Percentiles rank a stretch among this genome's conserved stretches.
Evolutionary conservation across 2,797 vertebrate species (phyloP).

Genomic region (Sphenopsis melanotis): DNA sequence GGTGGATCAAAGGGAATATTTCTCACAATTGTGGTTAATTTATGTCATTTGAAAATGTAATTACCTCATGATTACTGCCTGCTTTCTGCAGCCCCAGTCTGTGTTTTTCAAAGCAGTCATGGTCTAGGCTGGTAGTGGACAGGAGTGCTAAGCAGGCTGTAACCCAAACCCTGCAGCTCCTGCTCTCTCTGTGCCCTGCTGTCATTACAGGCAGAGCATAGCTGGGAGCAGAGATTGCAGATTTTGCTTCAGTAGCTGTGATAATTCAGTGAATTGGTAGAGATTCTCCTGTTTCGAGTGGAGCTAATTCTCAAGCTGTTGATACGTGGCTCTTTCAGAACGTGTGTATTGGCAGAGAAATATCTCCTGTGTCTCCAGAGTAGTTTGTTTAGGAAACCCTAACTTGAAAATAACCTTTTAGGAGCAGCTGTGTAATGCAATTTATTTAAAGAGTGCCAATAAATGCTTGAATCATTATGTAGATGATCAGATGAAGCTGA

Average conservation of each 20-base stretch:
- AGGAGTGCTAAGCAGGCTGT: not conserved
- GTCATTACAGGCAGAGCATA: not conserved
- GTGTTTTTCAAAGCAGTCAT: not conserved
- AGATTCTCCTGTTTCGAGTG: not conserved
- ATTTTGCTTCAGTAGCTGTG: not conserved
- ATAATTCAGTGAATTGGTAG: not conserved
- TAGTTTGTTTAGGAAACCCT: not conserved
- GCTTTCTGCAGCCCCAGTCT: not conserved
- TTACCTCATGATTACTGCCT: constrained; percentile 19
- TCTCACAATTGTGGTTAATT: constrained; percentile 54
- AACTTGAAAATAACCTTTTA: constrained; percentile 1
- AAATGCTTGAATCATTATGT: not conserved
- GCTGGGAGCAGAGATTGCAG: not conserved
- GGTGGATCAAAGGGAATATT: constrained; percentile 53
- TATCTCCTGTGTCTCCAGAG: not conserved
- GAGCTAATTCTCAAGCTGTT: not conserved
- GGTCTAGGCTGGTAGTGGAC: not conserved
- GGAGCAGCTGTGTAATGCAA: not conserved
- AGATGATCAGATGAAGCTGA: not conserved
- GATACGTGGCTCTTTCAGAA: not conserved
- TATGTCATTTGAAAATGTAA: constrained; percentile 54
- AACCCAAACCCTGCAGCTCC: not conserved
- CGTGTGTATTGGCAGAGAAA: not conserved
- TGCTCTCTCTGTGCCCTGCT: not conserved
- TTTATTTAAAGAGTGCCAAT: not conserved